These are phyloP conservation scores for Agrilus mali DNA, from an alignment of 2,888 invertebrate genomes.

Conservation along the genomic window DNA sequence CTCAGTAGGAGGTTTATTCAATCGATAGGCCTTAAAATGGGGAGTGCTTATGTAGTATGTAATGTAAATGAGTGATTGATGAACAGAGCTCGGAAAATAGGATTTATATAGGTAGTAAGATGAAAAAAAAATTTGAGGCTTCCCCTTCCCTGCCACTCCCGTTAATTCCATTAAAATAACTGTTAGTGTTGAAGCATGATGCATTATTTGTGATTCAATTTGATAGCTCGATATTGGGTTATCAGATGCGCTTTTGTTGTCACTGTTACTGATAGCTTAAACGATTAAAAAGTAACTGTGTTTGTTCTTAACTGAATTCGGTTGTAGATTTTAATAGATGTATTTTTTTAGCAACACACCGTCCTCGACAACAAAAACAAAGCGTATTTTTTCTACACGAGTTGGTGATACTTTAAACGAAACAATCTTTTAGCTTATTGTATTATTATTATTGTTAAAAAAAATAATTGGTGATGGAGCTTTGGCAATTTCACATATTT, in stretches of 20 bases:
- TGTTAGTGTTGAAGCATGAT: conserved; percentile 34
- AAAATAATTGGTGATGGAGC: background rate
- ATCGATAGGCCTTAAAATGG: conserved; percentile 7
- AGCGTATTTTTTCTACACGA: conserved; percentile 20
- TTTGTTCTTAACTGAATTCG: no score
- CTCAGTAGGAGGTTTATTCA: conserved; percentile 6
- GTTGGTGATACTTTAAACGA: conserved; percentile 34
- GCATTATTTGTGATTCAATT: conserved; percentile 19
- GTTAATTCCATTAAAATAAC: conserved; percentile 16
- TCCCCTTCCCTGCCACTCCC: conserved; percentile 25
- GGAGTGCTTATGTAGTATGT: conserved; percentile 15
- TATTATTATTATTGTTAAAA: no score
- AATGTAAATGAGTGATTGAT: conserved; percentile 31
- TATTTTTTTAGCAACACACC: conserved; percentile 24
- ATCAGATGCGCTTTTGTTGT: conserved; percentile 27
- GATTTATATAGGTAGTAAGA: conserved; percentile 26
- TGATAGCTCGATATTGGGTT: conserved; percentile 25
- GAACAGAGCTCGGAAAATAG: conserved; percentile 32
- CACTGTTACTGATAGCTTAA: conserved; percentile 25
- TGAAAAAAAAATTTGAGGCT: conserved; percentile 29
- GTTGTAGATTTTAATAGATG: no score
- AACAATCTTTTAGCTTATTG: background rate
- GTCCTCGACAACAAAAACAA: conserved; percentile 23
- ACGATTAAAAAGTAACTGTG: background rate
- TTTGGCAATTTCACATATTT: no score